A percentile compares a stretch with the other conserved stretches of the same genome.
phyloP scores from a whole-genome alignment of 2,888 invertebrate species.

The Junonia oenone region DNA sequence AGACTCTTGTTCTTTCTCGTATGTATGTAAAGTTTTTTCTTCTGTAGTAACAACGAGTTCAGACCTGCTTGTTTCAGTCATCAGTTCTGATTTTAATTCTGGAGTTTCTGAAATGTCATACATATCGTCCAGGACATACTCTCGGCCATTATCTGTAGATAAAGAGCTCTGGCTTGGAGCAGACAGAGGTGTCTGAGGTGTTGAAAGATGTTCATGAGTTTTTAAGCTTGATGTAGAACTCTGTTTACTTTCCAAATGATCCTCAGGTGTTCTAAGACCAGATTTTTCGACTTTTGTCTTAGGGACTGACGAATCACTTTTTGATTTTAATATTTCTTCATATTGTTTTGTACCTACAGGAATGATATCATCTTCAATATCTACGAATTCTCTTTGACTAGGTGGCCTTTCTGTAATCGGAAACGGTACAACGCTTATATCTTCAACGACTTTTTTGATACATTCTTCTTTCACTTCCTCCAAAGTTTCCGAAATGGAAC shows the following conservation, averaged over 20 bases:
- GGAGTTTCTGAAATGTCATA: slow-evolving; percentile 80
- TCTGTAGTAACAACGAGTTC: slow-evolving; percentile 81
- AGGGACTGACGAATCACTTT: slow-evolving; percentile 73
- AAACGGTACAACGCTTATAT: slow-evolving; percentile 68
- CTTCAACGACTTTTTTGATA: slow-evolving; percentile 53
- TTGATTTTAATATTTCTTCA: slow-evolving; percentile 72
- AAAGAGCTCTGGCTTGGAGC: slow-evolving; percentile 83
- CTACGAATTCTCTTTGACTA: slow-evolving; percentile 75
- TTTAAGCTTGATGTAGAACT: slow-evolving; percentile 80
- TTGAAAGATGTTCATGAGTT: slow-evolving; percentile 74
- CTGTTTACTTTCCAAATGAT: slow-evolving; percentile 71
- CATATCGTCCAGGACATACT: slow-evolving; percentile 81
- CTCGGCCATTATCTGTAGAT: slow-evolving; percentile 82
- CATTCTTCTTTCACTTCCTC: slow-evolving; percentile 51
- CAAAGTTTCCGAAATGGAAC: slow-evolving; percentile 22
- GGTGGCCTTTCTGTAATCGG: slow-evolving; percentile 60
- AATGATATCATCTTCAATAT: slow-evolving; percentile 68
- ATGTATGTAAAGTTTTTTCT: slow-evolving; percentile 75
- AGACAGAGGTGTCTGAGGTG: slow-evolving; percentile 81
- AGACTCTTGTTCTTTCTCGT: slow-evolving; percentile 83
- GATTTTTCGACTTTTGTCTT: slow-evolving; percentile 69
- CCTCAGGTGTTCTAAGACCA: slow-evolving; percentile 60
- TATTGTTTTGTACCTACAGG: slow-evolving; percentile 63
- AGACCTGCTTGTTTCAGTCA: slow-evolving; percentile 70
- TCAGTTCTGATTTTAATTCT: slow-evolving; percentile 73